Evolutionary conservation across 2,797 vertebrate genomes (phyloP), one percentile per base, ranked within the genome.

Genomic region (Parotocinclus haroldoi): DNA sequence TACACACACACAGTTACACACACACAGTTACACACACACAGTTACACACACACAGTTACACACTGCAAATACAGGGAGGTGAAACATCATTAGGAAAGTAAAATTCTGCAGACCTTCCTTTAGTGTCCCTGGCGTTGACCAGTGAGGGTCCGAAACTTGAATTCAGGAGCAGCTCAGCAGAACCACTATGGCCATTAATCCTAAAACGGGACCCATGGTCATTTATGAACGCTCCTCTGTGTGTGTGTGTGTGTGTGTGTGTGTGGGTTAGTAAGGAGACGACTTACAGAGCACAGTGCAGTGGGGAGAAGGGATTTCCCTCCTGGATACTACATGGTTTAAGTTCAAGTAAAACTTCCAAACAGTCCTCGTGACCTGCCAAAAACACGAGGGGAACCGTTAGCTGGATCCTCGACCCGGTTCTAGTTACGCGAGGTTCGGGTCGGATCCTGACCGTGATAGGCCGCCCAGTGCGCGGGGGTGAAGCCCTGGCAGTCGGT

Each of bases 201-300:
- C 96, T 98, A 74, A 52, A 0, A 58, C 0, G 3, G 7, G 14
- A 49, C 44, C 7, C 1, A 46, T 46, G 11, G 4, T 4, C 3
- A 12, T 27, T 27, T 27, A 27, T 27, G 5, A 27, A 27, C 27
- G 27, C 27, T 5, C 5, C 27, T 27, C 2, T 27, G 27, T 27
- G 27, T 27, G 27, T 5, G 27, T 27, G 27, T 27, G 27, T 27
- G 27, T 27, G 27, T 27, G 27, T 27, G 27, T 27, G 27, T 27
- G 27, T 27, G 27, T 27, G 27, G 2, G 27, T 27, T 27, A 27
- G 27, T 5, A 5, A 5, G 2, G 27, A n/a, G n/a, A n/a, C n/a
- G 27, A 93, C 96, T 95, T 88, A 99, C 96, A 98, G 94, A 93
- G 96, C 96, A 96, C 96, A 99, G 96, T 99, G 96, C 94, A 99